These are phyloP conservation scores for Anaspis maculata DNA, from an alignment of 2,888 invertebrate genomes.

Conservation along the genomic window DNA sequence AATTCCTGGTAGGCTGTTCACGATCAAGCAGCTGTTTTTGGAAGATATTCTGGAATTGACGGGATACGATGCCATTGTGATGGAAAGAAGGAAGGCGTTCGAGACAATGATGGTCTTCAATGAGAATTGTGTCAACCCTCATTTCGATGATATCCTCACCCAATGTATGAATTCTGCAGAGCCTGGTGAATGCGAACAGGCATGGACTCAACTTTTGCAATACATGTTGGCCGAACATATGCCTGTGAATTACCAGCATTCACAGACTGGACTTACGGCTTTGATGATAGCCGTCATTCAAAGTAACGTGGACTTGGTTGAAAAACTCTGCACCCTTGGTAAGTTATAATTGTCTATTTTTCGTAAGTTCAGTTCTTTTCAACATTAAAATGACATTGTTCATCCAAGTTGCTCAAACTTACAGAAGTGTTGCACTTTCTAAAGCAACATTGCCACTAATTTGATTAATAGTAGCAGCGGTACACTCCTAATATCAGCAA, in stretches of 20 bases:
- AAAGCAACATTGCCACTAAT: no score
- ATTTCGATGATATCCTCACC: slow-evolving; percentile 8
- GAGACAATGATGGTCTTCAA: slow-evolving; percentile 40
- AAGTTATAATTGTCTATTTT: slow-evolving; percentile 7
- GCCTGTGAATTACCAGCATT: slow-evolving; percentile 63
- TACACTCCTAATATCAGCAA: no score
- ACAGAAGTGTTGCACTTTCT: no score
- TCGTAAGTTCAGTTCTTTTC: neutral
- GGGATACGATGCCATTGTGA: slow-evolving; percentile 43
- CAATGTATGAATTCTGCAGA: slow-evolving; percentile 19
- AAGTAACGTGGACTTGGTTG: slow-evolving; percentile 58
- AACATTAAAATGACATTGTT: no score
- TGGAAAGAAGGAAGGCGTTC: slow-evolving; percentile 31
- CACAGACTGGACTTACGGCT: slow-evolving; percentile 55
- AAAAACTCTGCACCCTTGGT: slow-evolving; percentile 64
- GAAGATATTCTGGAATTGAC: slow-evolving; percentile 68
- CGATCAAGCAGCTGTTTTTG: slow-evolving; percentile 67
- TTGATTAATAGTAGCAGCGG: no score
- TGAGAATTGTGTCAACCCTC: slow-evolving; percentile 4
- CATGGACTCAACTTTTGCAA: slow-evolving; percentile 50
- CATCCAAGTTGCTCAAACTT: no score
- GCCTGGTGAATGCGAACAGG: slow-evolving; percentile 17
- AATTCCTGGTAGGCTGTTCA: slow-evolving; percentile 67
- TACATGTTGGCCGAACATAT: slow-evolving; percentile 72
- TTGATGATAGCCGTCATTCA: slow-evolving; percentile 72